Evolutionary conservation across 2,113 vertebrate species (phyloP), one percentile per base, ranked within the genome.

Genomic region (Fulmarus glacialis): DNA sequence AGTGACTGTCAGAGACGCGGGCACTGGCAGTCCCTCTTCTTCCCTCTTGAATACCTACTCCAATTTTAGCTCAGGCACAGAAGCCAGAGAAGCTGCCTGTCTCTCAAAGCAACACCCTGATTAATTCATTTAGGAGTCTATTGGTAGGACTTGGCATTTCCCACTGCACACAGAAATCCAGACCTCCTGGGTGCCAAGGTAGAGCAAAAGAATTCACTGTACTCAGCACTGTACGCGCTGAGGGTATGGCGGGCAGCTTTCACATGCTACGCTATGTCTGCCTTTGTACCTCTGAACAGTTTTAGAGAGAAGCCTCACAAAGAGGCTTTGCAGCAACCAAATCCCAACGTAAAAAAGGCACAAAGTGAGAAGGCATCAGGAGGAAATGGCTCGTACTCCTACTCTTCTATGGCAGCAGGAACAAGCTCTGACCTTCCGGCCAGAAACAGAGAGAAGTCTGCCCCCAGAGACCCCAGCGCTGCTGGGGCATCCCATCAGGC

Each of bases 11-110:
- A 87, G 45, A 80, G n/a, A 58, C 0, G 0, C 0, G 1, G 42
- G 58, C 63, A 45, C 83, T 77, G 64, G 40, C 74, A 85, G 70
- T 71, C 42, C 34, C 30, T 80, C 50, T 80, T 59, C 36, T 73
- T 79, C 40, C 14, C 40, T 60, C 34, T 50, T 50, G 27, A 60
- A 81, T 84, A 71, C 11, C 29, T 36, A 6, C 58, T 88, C 83
- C 59, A 62, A 77, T 91, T 93, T 91, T 93, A 95, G 88, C 67
- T 90, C 60, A 24, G 72, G 43, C 74, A 71, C 42, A 64, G 82
- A 59, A 53, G 38, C 40, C 72, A 91, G 32, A 72, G 48, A 59
- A 75, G 56, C 56, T 80, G 62, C 40, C 73, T 45, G 27, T 24
- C 67, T 77, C 52, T 66, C 52, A 64, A 24, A 66, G 36, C 73